Evolutionary conservation across 2,797 vertebrate species (phyloP).

Genomic region (Emydoidea blandingii): DNA sequence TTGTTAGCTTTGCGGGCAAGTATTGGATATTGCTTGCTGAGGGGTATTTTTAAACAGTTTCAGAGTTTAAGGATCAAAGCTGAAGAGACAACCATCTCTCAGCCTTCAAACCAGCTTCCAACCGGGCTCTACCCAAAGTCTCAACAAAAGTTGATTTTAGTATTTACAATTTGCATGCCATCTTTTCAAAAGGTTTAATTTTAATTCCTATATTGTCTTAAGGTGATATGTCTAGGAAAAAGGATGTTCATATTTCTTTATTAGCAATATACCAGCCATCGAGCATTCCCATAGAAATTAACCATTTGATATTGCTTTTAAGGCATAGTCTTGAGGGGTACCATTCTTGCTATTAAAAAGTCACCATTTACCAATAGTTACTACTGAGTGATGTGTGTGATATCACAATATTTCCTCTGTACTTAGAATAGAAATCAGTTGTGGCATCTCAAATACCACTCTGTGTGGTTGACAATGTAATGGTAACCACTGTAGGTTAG

Average conservation of each 20-base stretch:
- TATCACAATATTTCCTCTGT: no score
- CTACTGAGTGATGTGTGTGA: no score
- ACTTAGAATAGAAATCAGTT: no score
- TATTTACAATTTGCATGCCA: background rate
- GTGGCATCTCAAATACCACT: no score
- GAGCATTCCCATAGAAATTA: background rate
- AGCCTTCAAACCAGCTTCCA: background rate
- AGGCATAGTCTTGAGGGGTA: background rate
- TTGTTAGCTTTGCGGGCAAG: no score
- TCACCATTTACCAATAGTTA: background rate
- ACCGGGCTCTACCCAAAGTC: background rate
- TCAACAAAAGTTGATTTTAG: background rate
- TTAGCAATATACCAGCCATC: background rate
- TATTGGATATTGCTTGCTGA: no score
- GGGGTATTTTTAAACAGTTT: no score
- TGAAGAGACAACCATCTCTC: background rate
- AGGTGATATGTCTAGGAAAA: background rate
- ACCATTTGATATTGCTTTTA: background rate
- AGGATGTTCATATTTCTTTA: background rate
- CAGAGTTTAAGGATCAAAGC: background rate
- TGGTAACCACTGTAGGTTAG: no score
- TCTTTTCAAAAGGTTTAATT: background rate
- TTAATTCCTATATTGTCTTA: background rate
- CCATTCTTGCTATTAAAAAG: background rate
- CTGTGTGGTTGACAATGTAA: no score